Evolutionary conservation across 2,797 vertebrate species (phyloP), one percentile per base, ranked within the genome.

Genomic region (Ataeniobius toweri): DNA sequence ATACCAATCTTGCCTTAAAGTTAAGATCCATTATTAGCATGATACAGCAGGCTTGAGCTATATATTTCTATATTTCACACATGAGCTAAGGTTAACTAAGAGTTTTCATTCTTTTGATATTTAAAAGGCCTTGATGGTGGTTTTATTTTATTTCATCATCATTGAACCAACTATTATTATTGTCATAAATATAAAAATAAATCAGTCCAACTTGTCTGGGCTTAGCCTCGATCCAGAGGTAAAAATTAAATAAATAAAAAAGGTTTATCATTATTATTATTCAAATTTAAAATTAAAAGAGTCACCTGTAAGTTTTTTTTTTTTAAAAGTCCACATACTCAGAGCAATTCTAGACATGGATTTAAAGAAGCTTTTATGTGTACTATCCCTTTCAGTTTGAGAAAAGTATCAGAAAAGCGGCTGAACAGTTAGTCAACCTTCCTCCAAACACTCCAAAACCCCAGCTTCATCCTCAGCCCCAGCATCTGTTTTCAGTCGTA

Each of bases 361-460:
- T 74, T 69, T 41, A 8, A 44, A 68, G 16, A 59, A 50, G 77
- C 76, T 94, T 93, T 94, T 90, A 86, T 96, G 76, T 96, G 68
- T 85, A 72, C 90, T 51, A 94, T 96, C 92, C 96, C 95, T 96
- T 97, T 92, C 96, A 97, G 94, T 94, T 95, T 76, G 89, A 94
- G 93, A 83, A 95, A 94, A 93, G 91, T 88, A 90, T 94, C 85
- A 96, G 95, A 86, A 93, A 92, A n/a, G 89, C 94, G 85, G 95
- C 96, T 83, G 93, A 95, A 84, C 93, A 94, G 67, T 91, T 94
- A 90, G 93, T 92, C 81, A 89, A 84, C 90, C 88, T 85, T 75
- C 91, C 94, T 61, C 80, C 95, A 89, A 92, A 95, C 88, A 88
- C 94, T 86, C 94, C 91, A 82, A 86, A 90, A 85, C 88, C 88